A percentile compares a stretch with the other conserved stretches of the same genome.
phyloP scores from a whole-genome alignment of 2,797 vertebrate genomes.

The Sebastes nivosus region DNA sequence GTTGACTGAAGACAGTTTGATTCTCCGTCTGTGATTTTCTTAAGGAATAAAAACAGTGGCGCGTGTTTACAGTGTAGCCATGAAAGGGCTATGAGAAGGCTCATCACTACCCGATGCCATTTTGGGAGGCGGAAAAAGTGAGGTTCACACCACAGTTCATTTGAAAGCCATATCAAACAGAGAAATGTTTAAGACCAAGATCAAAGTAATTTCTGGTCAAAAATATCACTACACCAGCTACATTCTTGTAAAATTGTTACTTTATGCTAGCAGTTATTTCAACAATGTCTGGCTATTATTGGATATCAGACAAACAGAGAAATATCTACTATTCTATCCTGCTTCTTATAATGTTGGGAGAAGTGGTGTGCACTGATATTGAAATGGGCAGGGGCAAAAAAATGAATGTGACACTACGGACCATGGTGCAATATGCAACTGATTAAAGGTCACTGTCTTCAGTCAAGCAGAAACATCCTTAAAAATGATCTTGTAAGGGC shows the following conservation, averaged over 20 bases:
- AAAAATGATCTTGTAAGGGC: neutral
- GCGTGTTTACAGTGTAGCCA: constrained; percentile 69
- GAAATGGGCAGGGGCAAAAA: neutral
- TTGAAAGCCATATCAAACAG: constrained; percentile 74
- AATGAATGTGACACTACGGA: neutral
- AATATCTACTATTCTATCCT: constrained; percentile 30
- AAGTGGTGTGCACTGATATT: neutral
- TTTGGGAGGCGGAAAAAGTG: constrained; percentile 66
- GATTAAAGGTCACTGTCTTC: neutral
- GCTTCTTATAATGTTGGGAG: neutral
- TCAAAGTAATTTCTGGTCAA: constrained; percentile 63
- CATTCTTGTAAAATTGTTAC: constrained; percentile 57
- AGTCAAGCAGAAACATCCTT: neutral
- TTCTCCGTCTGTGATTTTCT: constrained; percentile 80
- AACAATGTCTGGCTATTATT: constrained; percentile 61
- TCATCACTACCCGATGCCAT: constrained; percentile 67
- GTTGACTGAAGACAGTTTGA: constrained; percentile 82
- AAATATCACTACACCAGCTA: constrained; percentile 60
- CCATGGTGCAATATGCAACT: neutral
- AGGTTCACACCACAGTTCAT: constrained; percentile 63
- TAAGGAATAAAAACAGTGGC: constrained; percentile 68
- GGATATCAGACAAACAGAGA: constrained; percentile 51
- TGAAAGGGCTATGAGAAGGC: constrained; percentile 73
- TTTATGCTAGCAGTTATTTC: constrained; percentile 57
- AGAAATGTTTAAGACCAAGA: constrained; percentile 60